Evolutionary conservation across 2,888 invertebrate species (phyloP).

Genomic region (Fissipunctia ypsillon): DNA sequence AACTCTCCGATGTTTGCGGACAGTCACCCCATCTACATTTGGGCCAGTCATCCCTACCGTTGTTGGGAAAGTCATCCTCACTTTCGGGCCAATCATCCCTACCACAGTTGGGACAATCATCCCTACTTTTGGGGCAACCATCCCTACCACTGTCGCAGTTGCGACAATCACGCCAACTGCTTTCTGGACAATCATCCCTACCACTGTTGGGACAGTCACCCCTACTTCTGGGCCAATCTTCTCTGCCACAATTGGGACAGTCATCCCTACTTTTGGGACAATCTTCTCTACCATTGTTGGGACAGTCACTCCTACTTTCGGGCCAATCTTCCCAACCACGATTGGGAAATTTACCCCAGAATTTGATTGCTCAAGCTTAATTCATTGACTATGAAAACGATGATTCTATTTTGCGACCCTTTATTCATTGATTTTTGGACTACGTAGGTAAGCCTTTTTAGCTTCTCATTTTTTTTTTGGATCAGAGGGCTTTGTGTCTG

Average conservation of each 20-base stretch:
- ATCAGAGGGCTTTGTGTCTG: background rate
- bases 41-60: background rate
- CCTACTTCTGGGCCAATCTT: background rate
- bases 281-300: background rate
- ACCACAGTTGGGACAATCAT: background rate
- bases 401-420: background rate
- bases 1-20: background rate
- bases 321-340: background rate
- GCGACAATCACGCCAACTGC: background rate
- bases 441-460: no score
- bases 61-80: background rate
- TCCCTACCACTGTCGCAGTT: background rate
- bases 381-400: background rate
- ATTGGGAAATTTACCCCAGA: background rate
- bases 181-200: background rate
- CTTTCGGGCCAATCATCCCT: background rate
- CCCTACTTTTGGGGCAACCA: background rate
- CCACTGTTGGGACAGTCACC: background rate
- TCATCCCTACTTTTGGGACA: background rate
- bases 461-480: background rate
- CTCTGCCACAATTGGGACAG: background rate
- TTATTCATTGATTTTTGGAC: background rate
- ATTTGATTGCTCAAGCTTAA: slow-evolving; percentile 10
- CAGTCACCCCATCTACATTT: background rate
- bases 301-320: background rate